These are phyloP conservation scores for Sylvietta virens DNA, from an alignment of 2,113 vertebrate species.

Conservation along the genomic window DNA sequence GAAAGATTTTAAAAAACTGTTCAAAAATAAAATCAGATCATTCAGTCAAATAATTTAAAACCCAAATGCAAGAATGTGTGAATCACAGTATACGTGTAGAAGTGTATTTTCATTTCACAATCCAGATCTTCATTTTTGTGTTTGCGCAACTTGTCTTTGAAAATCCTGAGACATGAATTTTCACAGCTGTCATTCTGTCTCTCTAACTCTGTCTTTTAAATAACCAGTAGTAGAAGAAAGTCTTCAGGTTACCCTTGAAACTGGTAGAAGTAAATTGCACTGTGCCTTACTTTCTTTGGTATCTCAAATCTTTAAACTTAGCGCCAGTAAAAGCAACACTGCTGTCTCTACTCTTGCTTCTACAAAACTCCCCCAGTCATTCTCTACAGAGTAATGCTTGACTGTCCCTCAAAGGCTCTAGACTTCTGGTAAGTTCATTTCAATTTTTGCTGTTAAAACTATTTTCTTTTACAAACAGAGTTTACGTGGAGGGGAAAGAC, in stretches of 20 bases:
- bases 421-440: background rate
- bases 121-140: background rate
- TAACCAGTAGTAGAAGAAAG: background rate
- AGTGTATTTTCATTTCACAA: background rate
- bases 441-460: background rate
- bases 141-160: background rate
- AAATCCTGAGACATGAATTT: background rate
- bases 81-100: background rate
- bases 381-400: background rate
- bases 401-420: background rate
- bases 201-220: background rate
- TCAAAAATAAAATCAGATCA: background rate
- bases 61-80: background rate
- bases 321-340: background rate
- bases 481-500: background rate
- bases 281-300: background rate
- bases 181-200: background rate
- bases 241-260: background rate
- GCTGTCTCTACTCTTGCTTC: background rate
- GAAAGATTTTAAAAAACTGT: background rate
- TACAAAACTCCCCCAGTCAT: background rate
- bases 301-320: background rate
- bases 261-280: background rate
- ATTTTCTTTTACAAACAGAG: background rate
- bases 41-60: background rate